Evolutionary conservation across 2,113 vertebrate genomes (phyloP), one percentile per base, ranked within the genome.

Genomic region (Tragelaphus strepsiceros): DNA sequence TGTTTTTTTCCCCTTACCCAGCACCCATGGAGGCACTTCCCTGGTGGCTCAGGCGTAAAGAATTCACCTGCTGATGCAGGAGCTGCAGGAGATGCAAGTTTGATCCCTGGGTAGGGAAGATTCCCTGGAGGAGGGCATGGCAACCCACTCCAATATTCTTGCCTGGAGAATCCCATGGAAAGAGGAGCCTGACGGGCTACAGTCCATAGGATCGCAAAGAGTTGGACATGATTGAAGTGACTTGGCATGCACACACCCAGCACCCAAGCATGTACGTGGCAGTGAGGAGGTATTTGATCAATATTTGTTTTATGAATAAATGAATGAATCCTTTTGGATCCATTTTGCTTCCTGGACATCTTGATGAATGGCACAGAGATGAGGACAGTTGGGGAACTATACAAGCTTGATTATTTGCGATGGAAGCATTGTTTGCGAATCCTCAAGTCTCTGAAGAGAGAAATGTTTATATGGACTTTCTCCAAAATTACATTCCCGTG

Each of bases 401-500:
- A 64, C 61, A 96, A 46, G n/a, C 82, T 58, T 90, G 81, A 91
- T 71, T 92, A 61, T 97, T 87, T 88, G 58, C 74, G 35, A 58
- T 62, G 49, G 67, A 81, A 87, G 43, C 24, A 61, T 96, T 21
- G 56, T 92, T 96, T 78, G 74, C 67, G 13, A 96, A 77, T 87
- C 49, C 51, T 35, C 58, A 95, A 87, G 35, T 94, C 51, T 93
- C 90, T 84, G 58, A 89, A 96, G 96, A 95, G 16, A 88, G n/a
- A 83, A 90, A 96, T 67, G 43, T 96, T 94, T 86, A 78, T 32
- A 83, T 56, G 26, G 17, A 32, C 28, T 84, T 95, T 97, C 56
- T 94, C 84, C 26, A 53, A 90, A 92, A 92, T 64, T 32, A 39
- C 43, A 91, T 53, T 87, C 35, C 17, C 13, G 2, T 62, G 84